A percentile compares a stretch with the other conserved stretches of the same genome.
Evolutionary conservation across 2,113 vertebrate species (phyloP).

Genomic region (Onychostruthus taczanowskii): DNA sequence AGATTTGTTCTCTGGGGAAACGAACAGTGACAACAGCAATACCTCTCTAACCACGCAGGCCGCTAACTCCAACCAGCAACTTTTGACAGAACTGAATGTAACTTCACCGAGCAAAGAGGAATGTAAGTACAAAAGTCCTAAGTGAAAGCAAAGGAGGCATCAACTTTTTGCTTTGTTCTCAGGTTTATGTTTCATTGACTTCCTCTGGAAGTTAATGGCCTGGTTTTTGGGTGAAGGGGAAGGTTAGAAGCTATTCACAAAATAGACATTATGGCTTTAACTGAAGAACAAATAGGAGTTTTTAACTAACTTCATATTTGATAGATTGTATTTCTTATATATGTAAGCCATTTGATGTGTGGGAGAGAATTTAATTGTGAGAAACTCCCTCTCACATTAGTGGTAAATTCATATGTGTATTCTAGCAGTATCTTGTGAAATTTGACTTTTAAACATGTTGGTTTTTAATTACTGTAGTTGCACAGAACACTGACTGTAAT

Average conservation of each 20-base stretch:
- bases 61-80: constrained; percentile 83
- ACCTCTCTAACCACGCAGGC: constrained; percentile 86
- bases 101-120: constrained; percentile 86
- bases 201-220: not conserved
- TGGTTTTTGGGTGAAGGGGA: not conserved
- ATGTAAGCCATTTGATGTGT: not conserved
- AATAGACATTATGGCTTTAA: not conserved
- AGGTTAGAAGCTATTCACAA: not conserved
- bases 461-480: not conserved
- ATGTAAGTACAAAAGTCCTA: constrained; percentile 76
- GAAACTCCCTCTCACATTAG: not conserved
- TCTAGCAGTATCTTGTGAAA: not conserved
- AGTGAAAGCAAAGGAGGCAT: not conserved
- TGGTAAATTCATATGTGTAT: not conserved
- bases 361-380: not conserved
- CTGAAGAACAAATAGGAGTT: not conserved
- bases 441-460: not conserved
- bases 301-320: not conserved
- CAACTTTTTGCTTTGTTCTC: not conserved
- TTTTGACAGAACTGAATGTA: constrained; percentile 85
- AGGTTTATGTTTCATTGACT: not conserved
- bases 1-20: constrained; percentile 92
- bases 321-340: not conserved
- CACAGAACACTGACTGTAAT: not conserved
- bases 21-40: constrained; percentile 89